phyloP scores from a whole-genome alignment of 2,888 invertebrate species.

The Endotricha flammealis region DNA sequence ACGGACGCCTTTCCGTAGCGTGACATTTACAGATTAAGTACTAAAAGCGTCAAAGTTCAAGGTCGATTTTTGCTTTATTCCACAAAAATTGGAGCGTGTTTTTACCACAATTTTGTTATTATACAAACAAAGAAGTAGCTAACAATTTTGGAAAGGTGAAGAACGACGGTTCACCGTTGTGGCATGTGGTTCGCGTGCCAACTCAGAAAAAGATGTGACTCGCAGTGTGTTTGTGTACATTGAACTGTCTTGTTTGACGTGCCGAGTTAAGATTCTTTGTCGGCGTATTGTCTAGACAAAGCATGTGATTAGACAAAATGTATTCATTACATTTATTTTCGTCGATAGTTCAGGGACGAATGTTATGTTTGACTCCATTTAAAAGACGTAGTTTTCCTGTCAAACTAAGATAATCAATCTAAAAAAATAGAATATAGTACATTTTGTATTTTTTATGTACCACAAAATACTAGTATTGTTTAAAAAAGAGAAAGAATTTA shows the following conservation, averaged over 20 bases:
- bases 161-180: slow-evolving; percentile 19
- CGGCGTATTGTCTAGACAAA: slow-evolving; percentile 36
- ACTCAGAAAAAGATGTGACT: slow-evolving; percentile 37
- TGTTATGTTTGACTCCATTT: background rate
- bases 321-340: slow-evolving; percentile 18
- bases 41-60: slow-evolving; percentile 26
- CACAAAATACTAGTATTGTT: no score
- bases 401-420: no score
- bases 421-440: no score
- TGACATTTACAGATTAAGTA: slow-evolving; percentile 33
- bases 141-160: slow-evolving; percentile 5
- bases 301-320: slow-evolving; percentile 22
- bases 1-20: slow-evolving; percentile 28
- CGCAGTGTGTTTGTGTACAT: slow-evolving; percentile 26
- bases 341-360: slow-evolving; percentile 18
- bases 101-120: background rate
- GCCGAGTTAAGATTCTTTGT: slow-evolving; percentile 23
- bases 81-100: slow-evolving; percentile 11
- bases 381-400: background rate
- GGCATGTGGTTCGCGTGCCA: slow-evolving; percentile 40
- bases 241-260: slow-evolving; percentile 31
- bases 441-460: no score
- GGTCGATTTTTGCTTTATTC: slow-evolving; percentile 15
- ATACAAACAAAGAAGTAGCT: slow-evolving; percentile 15
- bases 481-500: no score